A percentile compares a stretch with the other conserved stretches of the same genome.
Evolutionary conservation across 1,140 invertebrate genomes (phyloP).

Genomic region (Formica selysi): DNA sequence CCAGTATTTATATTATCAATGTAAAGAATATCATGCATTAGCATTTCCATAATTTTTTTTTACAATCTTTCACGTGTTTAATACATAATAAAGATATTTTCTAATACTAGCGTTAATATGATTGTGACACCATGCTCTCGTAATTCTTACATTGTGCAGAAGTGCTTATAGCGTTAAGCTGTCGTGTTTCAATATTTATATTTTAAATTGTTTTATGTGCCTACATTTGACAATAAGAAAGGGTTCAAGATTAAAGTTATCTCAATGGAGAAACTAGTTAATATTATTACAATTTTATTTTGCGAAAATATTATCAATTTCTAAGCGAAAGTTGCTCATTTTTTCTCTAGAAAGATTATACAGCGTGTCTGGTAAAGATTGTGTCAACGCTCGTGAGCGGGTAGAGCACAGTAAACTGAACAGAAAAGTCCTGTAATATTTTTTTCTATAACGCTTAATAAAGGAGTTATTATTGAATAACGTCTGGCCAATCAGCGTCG

Average conservation of each 20-base stretch:
- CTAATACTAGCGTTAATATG: too few relatives aligned
- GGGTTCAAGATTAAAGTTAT: conserved; percentile 3
- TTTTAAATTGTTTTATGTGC: not conserved
- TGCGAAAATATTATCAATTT: not conserved
- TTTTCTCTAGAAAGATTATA: not conserved
- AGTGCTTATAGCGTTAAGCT: not conserved
- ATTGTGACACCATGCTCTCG: not conserved
- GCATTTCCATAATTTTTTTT: not conserved
- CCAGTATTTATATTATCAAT: not conserved
- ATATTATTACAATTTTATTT: not conserved
- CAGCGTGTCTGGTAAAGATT: too few relatives aligned
- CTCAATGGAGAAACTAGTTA: not conserved
- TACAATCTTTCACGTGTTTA: not conserved
- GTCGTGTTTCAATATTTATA: conserved; percentile 18
- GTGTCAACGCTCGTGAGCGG: too few relatives aligned
- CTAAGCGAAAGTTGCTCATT: not conserved
- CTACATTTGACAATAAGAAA: conserved; percentile 21
- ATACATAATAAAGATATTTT: conserved; percentile 18
- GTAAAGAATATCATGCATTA: not conserved
- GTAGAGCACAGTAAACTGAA: too few relatives aligned
- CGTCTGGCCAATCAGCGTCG: too few relatives aligned
- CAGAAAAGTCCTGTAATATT: too few relatives aligned
- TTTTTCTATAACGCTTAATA: too few relatives aligned
- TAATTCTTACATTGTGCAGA: not conserved
- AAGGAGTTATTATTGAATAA: too few relatives aligned